Percentiles rank a stretch among this genome's conserved stretches.
Evolutionary conservation across 2,888 invertebrate species (phyloP).

Genomic region (Leptinotarsa haldemani): DNA sequence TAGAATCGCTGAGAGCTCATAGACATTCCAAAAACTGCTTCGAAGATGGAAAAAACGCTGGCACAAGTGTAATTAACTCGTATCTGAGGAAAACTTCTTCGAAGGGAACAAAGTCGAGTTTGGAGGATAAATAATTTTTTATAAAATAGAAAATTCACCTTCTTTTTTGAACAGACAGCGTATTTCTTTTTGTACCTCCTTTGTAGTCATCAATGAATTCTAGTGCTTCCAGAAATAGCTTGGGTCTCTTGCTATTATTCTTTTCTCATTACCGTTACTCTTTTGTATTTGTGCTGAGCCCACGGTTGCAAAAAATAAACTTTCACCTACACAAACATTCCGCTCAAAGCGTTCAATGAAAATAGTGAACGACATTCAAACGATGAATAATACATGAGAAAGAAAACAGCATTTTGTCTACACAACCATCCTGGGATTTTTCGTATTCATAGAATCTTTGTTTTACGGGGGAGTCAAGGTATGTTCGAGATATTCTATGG

Average conservation of each 20-base stretch:
- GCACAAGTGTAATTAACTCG: no score
- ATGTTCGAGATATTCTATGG: no score
- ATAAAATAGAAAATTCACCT: no score
- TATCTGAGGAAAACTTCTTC: no score
- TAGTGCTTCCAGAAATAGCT: not conserved
- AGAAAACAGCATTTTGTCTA: not conserved
- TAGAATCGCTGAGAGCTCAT: no score
- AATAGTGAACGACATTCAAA: not conserved
- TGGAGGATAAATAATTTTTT: no score
- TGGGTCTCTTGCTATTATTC: not conserved
- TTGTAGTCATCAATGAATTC: not conserved
- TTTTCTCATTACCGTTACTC: not conserved
- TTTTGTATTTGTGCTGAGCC: not conserved
- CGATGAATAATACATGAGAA: slow-evolving; percentile 4
- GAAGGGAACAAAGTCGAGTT: no score
- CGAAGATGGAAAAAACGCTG: no score
- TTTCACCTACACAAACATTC: not conserved
- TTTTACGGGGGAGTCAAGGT: no score
- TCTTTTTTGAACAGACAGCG: no score
- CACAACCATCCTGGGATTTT: not conserved
- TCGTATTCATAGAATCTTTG: not conserved
- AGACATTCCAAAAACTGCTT: no score
- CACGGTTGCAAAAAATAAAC: slow-evolving; percentile 3
- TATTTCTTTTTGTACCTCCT: no score
- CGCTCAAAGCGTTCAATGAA: not conserved